Conservation (phyloP, 2,888 invertebrate species). For the Harpalus rufipes region DNA sequence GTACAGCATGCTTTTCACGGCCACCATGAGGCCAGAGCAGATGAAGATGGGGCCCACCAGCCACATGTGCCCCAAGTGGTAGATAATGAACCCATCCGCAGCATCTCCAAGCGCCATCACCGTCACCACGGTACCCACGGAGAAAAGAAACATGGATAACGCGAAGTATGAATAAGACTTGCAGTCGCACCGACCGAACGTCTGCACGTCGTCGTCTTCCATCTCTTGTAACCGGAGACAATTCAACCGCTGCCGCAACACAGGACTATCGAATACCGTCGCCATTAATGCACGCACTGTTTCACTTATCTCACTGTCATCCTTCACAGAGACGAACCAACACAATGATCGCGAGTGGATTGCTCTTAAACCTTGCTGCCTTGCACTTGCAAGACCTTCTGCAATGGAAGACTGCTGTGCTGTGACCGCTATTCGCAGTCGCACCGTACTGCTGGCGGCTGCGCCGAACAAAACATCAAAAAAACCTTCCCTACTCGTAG, state of each 20-base stretch:
- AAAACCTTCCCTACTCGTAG: constrained; percentile 27
- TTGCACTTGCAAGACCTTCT: constrained; percentile 60
- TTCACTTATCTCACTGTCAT: constrained; percentile 44
- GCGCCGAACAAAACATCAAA: constrained; percentile 63
- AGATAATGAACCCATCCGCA: constrained; percentile 81
- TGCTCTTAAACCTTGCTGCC: constrained; percentile 23
- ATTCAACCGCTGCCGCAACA: constrained; percentile 81
- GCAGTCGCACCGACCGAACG: constrained; percentile 83
- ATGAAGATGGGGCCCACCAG: constrained; percentile 84
- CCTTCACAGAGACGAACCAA: constrained; percentile 30
- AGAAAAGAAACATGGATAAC: constrained; percentile 82
- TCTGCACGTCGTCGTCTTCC: constrained; percentile 81
- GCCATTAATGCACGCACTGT: constrained; percentile 77
- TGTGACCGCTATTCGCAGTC: constrained; percentile 36
- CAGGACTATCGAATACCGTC: constrained; percentile 82
- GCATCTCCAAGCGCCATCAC: constrained; percentile 80
- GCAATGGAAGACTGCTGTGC: constrained; percentile 63
- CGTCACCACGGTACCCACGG: constrained; percentile 83
- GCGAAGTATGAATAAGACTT: constrained; percentile 84
- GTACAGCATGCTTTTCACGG: constrained; percentile 84
- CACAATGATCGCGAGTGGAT: constrained; percentile 27
- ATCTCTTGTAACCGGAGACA: constrained; percentile 79
- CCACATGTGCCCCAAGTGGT: constrained; percentile 84
- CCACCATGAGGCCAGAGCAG: constrained; percentile 84
- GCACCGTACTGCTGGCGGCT: constrained; percentile 57